Evolutionary conservation across 2,113 vertebrate genomes (phyloP), one percentile per base, ranked within the genome.

Genomic region (Calyptommatus sinebrachiatus): DNA sequence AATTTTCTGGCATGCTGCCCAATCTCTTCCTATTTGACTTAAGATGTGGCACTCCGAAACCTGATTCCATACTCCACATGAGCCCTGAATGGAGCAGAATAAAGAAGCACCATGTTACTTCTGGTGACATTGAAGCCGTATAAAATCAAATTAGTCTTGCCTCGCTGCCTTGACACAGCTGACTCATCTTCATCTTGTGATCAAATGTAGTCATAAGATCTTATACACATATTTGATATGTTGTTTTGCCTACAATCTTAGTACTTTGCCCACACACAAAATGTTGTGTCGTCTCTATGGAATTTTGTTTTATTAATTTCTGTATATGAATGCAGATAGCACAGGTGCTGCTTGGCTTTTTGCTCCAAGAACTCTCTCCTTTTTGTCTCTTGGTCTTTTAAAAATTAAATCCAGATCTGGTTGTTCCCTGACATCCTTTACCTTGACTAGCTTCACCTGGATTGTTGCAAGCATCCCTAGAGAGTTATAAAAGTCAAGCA

Each of bases 401-500:
- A 29, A 35, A 61, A 31, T 8, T 29, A 81, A 75, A 83, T 78
- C 45, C 68, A 72, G 82, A n/a, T 86, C 46, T 81, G 1, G 0
- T 0, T 77, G 81, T 10, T 2, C 84, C 46, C 77, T 63, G 63
- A 86, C 83, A 83, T 66, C 75, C 63, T 81, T 82, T 74, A 72
- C 71, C 6, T 74, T 71, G 78, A 66, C 73, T 82, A 68, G 60
- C 71, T 89, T 61, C 83, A 77, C 67, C 77, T 72, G 28, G 72
- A 90, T 70, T 78, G 71, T 72, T 85, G 80, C 78, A 75, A 29
- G 75, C 89, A 78, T 68, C 50, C 80, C 87, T 77, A 14, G 48
- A 83, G 81, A 78, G 71, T 84, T 86, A 86, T 84, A 90, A 87
- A 78, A 85, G 83, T 67, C 73, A 84, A 76, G 5, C 75, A 87